phyloP scores from a whole-genome alignment of 37 sponge, comb jelly and placozoan species.

The Cladorhizidae sp. region DNA sequence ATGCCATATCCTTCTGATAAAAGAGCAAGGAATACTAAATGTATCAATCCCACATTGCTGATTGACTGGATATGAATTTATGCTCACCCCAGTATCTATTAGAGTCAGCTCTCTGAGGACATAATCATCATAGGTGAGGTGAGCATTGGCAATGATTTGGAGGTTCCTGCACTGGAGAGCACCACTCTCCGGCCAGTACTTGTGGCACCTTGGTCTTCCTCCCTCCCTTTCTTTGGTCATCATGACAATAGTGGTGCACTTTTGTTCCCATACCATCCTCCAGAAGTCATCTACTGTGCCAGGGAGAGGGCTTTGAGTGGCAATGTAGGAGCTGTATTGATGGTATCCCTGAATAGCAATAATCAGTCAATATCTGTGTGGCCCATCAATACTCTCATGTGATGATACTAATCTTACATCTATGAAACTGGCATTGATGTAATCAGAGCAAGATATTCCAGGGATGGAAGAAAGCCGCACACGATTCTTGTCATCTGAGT shows the following conservation, averaged over 20 bases:
- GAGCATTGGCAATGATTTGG: conserved; percentile 47
- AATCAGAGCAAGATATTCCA: conserved; percentile 90
- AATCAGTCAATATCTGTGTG: background rate
- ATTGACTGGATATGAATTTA: too few relatives aligned
- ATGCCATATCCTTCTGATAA: conserved; percentile 24
- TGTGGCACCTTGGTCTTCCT: conserved; percentile 73
- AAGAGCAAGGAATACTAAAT: background rate
- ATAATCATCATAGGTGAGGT: conserved; percentile 61
- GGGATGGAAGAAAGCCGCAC: conserved; percentile 50
- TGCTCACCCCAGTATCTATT: conserved; percentile 62
- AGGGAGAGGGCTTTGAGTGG: conserved; percentile 92
- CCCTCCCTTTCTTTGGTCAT: conserved; percentile 78
- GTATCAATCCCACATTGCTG: background rate
- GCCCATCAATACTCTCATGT: too few relatives aligned
- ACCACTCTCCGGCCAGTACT: conserved; percentile 88
- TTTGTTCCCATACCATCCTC: conserved; percentile 93
- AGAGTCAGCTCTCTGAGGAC: conserved; percentile 81
- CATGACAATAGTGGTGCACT: conserved; percentile 89
- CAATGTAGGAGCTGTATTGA: conserved; percentile 79
- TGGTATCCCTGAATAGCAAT: conserved; percentile 66
- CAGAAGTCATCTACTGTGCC: conserved; percentile 90
- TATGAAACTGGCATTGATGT: conserved; percentile 96
- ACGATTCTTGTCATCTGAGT: conserved; percentile 62
- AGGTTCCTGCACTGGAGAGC: conserved; percentile 37
- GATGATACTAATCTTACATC: conserved; percentile 49